phyloP scores from a whole-genome alignment of 2,888 invertebrate species.

The Chromoteleia sp. region DNA sequence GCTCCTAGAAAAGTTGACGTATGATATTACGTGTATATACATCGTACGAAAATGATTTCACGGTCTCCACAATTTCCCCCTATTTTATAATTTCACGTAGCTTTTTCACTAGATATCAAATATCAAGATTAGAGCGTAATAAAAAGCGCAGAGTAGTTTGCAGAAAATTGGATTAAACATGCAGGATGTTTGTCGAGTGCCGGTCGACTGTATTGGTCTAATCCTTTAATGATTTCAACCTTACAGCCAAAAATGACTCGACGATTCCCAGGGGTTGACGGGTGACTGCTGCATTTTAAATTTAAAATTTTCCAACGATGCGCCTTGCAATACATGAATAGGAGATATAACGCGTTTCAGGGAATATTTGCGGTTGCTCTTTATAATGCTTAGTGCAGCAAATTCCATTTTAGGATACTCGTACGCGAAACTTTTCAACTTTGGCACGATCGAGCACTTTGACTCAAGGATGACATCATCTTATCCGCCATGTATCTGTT shows the following conservation, averaged over 20 bases:
- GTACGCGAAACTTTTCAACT: slow-evolving; percentile 54
- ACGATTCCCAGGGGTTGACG: slow-evolving; percentile 27
- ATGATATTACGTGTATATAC: no score
- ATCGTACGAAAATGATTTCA: no score
- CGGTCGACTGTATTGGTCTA: neutral
- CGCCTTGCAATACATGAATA: slow-evolving; percentile 53
- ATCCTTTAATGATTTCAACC: slow-evolving; percentile 1
- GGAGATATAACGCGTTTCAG: slow-evolving; percentile 43
- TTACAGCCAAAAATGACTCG: slow-evolving; percentile 10
- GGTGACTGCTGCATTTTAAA: slow-evolving; percentile 40
- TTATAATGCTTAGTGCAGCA: slow-evolving; percentile 61
- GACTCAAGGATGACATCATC: slow-evolving; percentile 47
- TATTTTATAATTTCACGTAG: no score
- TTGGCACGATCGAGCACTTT: slow-evolving; percentile 57
- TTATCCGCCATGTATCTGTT: slow-evolving; percentile 47
- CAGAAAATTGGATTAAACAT: no score
- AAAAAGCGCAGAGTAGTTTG: no score
- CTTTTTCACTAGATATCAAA: no score
- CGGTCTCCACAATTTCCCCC: no score
- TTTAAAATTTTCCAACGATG: slow-evolving; percentile 62
- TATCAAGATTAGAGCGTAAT: no score
- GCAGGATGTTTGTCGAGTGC: neutral
- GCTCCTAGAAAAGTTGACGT: no score
- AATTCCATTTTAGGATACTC: slow-evolving; percentile 63
- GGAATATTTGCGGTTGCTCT: slow-evolving; percentile 54